Evolutionary conservation across 2,797 vertebrate genomes (phyloP).

Genomic region (Hephaestus fuliginosus): DNA sequence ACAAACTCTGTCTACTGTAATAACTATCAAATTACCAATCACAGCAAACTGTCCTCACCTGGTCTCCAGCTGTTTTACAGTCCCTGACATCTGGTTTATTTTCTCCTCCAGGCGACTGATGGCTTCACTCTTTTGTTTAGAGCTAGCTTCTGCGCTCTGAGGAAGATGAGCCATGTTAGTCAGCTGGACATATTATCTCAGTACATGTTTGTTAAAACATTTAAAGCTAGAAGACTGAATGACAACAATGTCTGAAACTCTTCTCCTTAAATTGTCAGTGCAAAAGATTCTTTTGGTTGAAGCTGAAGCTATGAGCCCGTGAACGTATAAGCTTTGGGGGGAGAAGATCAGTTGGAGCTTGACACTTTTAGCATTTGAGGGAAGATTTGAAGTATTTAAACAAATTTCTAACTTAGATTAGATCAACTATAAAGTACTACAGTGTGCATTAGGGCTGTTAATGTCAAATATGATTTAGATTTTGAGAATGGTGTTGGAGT

Average conservation of each 20-base stretch:
- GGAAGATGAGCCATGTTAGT: not conserved
- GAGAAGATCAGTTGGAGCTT: not conserved
- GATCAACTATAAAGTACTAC: not conserved
- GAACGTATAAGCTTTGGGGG: not conserved
- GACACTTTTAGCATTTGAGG: no score
- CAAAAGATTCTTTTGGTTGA: not conserved
- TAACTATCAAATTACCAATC: not conserved
- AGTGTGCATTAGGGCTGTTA: not conserved
- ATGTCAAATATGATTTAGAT: not conserved
- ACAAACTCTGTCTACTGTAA: not conserved
- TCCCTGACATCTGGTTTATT: slow-evolving; percentile 96
- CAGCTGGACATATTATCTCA: not conserved
- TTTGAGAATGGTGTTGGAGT: not conserved
- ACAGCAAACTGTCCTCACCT: slow-evolving; percentile 86
- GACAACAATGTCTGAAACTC: not conserved
- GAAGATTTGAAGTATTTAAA: not conserved
- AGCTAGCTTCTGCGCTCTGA: slow-evolving; percentile 91
- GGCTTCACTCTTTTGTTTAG: slow-evolving; percentile 95
- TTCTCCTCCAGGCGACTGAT: slow-evolving; percentile 96
- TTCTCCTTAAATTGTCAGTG: not conserved
- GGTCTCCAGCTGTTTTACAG: slow-evolving; percentile 95
- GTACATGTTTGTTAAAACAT: not conserved
- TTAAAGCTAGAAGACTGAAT: not conserved
- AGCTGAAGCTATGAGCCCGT: not conserved
- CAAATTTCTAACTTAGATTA: not conserved